phyloP scores from a whole-genome alignment of 2,797 vertebrate species.

The Naso thynnoides region DNA sequence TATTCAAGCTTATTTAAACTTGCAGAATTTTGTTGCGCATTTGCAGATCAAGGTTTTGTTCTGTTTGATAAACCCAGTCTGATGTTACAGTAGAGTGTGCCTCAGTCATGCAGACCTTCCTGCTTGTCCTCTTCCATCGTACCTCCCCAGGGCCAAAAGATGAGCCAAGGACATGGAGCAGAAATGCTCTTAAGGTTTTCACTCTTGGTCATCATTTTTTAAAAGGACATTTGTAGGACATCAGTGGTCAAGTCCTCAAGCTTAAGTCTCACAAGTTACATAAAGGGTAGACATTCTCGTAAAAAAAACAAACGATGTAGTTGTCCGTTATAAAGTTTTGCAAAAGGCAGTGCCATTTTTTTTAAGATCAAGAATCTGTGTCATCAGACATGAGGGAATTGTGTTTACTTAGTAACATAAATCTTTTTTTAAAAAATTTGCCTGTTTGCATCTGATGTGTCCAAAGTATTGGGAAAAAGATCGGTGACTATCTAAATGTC shows the following conservation, averaged over 20 bases:
- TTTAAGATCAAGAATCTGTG: slow-evolving; percentile 15
- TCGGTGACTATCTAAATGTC: slow-evolving; percentile 26
- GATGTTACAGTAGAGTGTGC: slow-evolving; percentile 24
- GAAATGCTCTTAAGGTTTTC: slow-evolving; percentile 53
- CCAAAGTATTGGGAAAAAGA: slow-evolving; percentile 17
- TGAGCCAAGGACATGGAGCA: slow-evolving; percentile 29
- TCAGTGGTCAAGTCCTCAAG: slow-evolving; percentile 35
- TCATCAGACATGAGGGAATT: slow-evolving; percentile 23
- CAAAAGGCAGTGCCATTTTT: slow-evolving; percentile 51
- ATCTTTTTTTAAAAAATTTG: slow-evolving; percentile 13
- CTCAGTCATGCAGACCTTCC: slow-evolving; percentile 30
- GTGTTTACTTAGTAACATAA: slow-evolving; percentile 22
- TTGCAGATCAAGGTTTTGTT: slow-evolving; percentile 45
- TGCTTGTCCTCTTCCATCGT: slow-evolving; percentile 18
- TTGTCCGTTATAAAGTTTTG: slow-evolving; percentile 34
- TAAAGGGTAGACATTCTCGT: slow-evolving; percentile 19
- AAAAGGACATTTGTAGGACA: slow-evolving; percentile 41
- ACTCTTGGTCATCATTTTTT: slow-evolving; percentile 15
- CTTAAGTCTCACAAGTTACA: slow-evolving; percentile 38
- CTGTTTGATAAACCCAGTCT: slow-evolving; percentile 35
- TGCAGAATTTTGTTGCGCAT: slow-evolving; percentile 14
- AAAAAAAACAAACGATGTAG: slow-evolving; percentile 44
- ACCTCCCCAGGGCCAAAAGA: slow-evolving; percentile 37
- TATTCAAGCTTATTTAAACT: slow-evolving; percentile 28
- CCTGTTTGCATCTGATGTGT: slow-evolving; percentile 20